Evolutionary conservation across 2,797 vertebrate species (phyloP).

Genomic region (Mionectes olivaceus): DNA sequence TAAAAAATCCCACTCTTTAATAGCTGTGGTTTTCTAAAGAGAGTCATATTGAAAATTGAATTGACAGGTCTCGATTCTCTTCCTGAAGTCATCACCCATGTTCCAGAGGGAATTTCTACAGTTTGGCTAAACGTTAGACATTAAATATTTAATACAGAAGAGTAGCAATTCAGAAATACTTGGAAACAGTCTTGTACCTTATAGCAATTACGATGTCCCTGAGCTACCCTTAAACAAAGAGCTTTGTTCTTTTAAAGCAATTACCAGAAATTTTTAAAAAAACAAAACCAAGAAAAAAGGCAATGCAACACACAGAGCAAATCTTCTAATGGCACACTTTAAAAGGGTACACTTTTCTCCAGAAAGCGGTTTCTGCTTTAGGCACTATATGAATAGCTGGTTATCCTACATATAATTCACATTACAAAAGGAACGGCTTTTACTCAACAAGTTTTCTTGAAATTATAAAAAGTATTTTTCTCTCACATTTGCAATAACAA

Average conservation of each 20-base stretch:
- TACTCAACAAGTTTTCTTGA: neutral
- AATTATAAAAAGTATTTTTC: neutral
- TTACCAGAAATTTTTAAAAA: conserved; percentile 82
- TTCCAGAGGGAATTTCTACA: conserved; percentile 71
- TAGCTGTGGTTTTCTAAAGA: conserved; percentile 61
- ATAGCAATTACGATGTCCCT: conserved; percentile 83
- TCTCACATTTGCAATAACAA: neutral
- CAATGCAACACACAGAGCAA: neutral
- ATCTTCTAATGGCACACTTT: conserved; percentile 70
- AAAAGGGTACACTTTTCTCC: conserved; percentile 39
- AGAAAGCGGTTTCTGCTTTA: conserved; percentile 17
- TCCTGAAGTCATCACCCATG: conserved; percentile 66
- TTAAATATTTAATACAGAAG: conserved; percentile 86
- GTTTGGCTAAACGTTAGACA: conserved; percentile 78
- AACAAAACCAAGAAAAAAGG: conserved; percentile 34
- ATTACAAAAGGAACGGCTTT: neutral
- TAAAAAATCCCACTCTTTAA: neutral
- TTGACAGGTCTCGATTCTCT: conserved; percentile 58
- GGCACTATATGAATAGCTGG: neutral
- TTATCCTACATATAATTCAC: neutral
- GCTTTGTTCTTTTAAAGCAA: conserved; percentile 84
- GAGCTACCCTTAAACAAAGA: conserved; percentile 85
- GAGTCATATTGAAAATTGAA: conserved; percentile 35
- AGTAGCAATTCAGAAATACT: conserved; percentile 82
- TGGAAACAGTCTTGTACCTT: conserved; percentile 77